Evolutionary conservation across 2,113 vertebrate species (phyloP), one percentile per base, ranked within the genome.

Genomic region (Vanacampus margaritifer): DNA sequence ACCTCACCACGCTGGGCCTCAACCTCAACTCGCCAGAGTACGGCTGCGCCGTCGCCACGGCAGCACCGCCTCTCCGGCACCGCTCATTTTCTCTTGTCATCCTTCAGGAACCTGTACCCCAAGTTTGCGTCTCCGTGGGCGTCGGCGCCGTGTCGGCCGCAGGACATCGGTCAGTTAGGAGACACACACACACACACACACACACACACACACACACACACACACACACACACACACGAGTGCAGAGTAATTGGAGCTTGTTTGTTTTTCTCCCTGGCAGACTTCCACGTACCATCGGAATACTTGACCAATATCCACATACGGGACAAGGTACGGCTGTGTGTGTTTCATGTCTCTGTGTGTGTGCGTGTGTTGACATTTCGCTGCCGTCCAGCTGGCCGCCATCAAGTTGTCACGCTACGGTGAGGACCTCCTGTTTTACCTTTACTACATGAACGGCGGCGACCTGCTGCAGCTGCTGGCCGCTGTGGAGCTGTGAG

Each of bases 301-400:
- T 99, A 99, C 93, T 94, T 99, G 94, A 99, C 97, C 90, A 99
- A 99, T 94, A 98, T 99, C 94, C 97, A 99, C 92, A 99, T 99
- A 94, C 94, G 97, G 92, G 97, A 99, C 92, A 99, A 99, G 95
- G 96, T 99, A 91, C 0, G 74, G 28, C 11, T 5, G 3, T 8
- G 16, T 16, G 23, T 10, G 28, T 2, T 16, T 2, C 24, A 1
- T 6, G 23, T 16, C 3, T 11, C 11, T 4, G 51, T 11, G 13
- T 3, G 6, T 26, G 16, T 9, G 17, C 28, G 3, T 19, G 56
- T 58, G 28, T 35, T 48, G 46, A 48, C 46, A 3, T 19, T 36
- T 5, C 23, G 50, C 39, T 24, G 35, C 41, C 5, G 24, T 84
- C 37, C 76, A 99, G 97, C 90, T 99, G 91, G 97, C 97, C 92